Evolutionary conservation across 2,888 invertebrate species (phyloP), one percentile per base, ranked within the genome.

Genomic region (Drepanosiphum platanoidis): DNA sequence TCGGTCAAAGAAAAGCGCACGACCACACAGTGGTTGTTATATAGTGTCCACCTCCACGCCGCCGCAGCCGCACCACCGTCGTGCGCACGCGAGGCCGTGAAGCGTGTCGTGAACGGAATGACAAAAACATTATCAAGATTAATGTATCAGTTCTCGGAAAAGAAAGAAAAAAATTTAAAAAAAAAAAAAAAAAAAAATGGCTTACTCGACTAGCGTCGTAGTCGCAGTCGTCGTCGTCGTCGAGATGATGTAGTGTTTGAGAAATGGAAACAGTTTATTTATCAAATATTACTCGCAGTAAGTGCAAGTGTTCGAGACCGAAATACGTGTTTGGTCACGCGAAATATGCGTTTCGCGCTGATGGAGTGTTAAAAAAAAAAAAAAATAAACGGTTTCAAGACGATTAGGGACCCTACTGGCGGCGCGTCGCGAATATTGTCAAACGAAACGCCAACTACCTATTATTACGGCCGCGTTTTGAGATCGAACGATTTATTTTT

Each of bases 111-210:
- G 80, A 71, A 81, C 58, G 58, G 36, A 58, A 70, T 58, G 70
- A 81, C 70, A 81, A 81, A 81, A 81, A 71, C 80, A 70, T 58
- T 39, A 70, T 71, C 68, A 81, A 81, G 80, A 81, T 81, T 81
- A 81, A 81, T 81, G 80, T 81, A 81, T 71, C 30, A 70, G 70
- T 58, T 52, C 52, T 52, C 18, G 52, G 27, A 7, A n/a, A n/a
- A 36, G 18, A 27, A 70, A 58, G 58, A 71, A 18, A n/a, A 34
- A 68, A 18, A 68, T 3, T 1, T 34, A 5, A 18, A 1, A 36
- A 34, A 68, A 34, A 68, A 68, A 27, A 30, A 9, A 36, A n/a
- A 52, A 4, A 58, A 27, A 68, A 36, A 27, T 66, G 32, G 15
- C 13, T 36, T 22, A 39, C 1, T 11, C 2, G 13, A 5, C 70